Evolutionary conservation across 2,113 vertebrate genomes (phyloP).

Genomic region (Lepus americanus): DNA sequence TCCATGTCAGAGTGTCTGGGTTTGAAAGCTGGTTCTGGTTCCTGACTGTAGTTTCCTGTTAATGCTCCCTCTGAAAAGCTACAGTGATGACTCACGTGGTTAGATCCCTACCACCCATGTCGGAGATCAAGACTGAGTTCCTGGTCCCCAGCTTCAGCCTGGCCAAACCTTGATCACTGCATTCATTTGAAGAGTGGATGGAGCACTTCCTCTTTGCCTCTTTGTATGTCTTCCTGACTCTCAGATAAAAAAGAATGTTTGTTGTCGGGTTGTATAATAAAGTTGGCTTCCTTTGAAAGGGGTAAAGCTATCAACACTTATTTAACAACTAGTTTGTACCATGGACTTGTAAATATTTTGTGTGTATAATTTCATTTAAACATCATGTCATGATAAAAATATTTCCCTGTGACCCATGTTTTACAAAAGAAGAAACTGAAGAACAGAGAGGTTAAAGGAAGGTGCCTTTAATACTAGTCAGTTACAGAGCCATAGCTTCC

Average conservation of each 20-base stretch:
- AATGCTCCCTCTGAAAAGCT: no score
- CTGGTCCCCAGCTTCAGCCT: no score
- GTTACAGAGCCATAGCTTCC: not conserved
- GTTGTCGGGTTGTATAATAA: not conserved
- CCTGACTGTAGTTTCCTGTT: no score
- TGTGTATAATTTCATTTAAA: not conserved
- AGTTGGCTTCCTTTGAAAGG: not conserved
- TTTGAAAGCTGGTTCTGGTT: no score
- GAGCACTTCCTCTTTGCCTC: no score
- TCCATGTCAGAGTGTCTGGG: no score
- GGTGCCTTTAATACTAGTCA: not conserved
- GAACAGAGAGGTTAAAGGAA: not conserved
- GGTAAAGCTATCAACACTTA: not conserved
- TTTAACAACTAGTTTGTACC: not conserved
- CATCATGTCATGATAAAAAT: not conserved
- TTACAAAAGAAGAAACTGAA: not conserved
- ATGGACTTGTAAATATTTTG: not conserved
- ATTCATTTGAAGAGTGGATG: no score
- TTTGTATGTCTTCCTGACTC: no score
- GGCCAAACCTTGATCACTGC: no score
- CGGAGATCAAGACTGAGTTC: no score
- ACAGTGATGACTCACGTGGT: no score
- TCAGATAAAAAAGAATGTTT: not conserved
- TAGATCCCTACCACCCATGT: no score
- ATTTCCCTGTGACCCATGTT: not conserved